These are phyloP conservation scores for Nephrotoma guestfalica DNA, from an alignment of 2,888 invertebrate species.

Conservation along the genomic window DNA sequence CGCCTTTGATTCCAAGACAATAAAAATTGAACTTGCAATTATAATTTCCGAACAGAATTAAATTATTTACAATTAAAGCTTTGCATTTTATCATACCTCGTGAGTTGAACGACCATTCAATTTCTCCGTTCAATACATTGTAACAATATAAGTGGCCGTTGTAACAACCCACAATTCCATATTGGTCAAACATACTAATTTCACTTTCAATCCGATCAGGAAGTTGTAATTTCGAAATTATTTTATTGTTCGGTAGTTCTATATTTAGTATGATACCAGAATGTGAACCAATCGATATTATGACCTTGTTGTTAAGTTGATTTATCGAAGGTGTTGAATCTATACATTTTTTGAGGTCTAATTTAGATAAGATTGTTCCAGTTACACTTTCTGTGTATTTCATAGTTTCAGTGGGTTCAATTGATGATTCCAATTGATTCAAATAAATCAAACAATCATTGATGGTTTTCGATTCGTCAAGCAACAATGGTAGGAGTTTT, in stretches of 20 bases:
- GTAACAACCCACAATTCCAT: slow-evolving; percentile 60
- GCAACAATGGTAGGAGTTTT: slow-evolving; percentile 38
- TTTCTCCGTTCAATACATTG: slow-evolving; percentile 34
- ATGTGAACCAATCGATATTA: slow-evolving; percentile 53
- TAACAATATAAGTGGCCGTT: slow-evolving; percentile 59
- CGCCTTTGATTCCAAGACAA: slow-evolving; percentile 16
- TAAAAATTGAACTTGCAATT: slow-evolving; percentile 27
- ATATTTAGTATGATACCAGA: slow-evolving; percentile 53
- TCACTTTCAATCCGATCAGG: slow-evolving; percentile 62
- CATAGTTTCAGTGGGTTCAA: background rate
- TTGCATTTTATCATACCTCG: slow-evolving; percentile 28
- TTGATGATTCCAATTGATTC: background rate
- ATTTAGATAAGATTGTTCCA: slow-evolving; percentile 20
- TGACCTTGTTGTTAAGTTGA: slow-evolving; percentile 22
- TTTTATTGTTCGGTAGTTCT: slow-evolving; percentile 36
- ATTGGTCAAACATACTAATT: slow-evolving; percentile 33
- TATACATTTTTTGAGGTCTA: slow-evolving; percentile 62
- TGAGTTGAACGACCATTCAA: slow-evolving; percentile 44
- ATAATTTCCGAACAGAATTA: slow-evolving; percentile 39
- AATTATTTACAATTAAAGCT: slow-evolving; percentile 46
- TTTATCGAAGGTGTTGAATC: slow-evolving; percentile 59
- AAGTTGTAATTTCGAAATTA: slow-evolving; percentile 36
- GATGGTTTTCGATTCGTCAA: slow-evolving; percentile 35
- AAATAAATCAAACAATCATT: slow-evolving; percentile 12
- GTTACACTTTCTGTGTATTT: background rate